phyloP scores from a whole-genome alignment of 2,797 vertebrate genomes.

The Leucoraja ocellata region DNA sequence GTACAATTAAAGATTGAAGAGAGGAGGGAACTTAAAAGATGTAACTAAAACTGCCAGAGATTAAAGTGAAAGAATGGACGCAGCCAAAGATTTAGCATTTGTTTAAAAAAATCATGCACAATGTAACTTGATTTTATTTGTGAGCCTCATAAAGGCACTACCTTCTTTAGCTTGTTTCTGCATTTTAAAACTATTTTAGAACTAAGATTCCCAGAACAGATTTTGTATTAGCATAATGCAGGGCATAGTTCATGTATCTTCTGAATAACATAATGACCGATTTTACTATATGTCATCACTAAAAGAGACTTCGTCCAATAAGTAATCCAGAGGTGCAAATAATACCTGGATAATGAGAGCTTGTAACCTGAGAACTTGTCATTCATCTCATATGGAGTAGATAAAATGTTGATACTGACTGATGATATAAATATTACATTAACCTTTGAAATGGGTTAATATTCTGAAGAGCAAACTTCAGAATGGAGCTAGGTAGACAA shows the following conservation, averaged over 20 bases:
- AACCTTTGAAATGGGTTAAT: not conserved
- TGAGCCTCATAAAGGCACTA: not conserved
- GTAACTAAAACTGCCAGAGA: not conserved
- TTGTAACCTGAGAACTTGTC: not conserved
- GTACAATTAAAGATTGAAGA: not conserved
- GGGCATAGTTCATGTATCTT: not conserved
- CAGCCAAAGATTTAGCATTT: not conserved
- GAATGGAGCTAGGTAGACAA: not conserved
- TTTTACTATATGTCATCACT: constrained; percentile 9
- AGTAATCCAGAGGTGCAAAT: not conserved
- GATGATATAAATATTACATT: not conserved
- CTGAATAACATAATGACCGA: not conserved
- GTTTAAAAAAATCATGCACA: not conserved
- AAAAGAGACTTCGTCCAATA: not conserved
- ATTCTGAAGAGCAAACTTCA: not conserved
- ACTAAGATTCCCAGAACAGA: not conserved
- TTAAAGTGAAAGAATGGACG: not conserved
- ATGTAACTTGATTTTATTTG: not conserved
- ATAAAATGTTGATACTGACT: not conserved
- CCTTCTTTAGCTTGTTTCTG: not conserved
- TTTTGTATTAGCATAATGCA: constrained; percentile 9
- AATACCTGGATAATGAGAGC: not conserved
- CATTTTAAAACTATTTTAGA: not conserved
- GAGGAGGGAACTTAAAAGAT: not conserved
- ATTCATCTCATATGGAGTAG: not conserved